A percentile compares a stretch with the other conserved stretches of the same genome.
phyloP scores from a whole-genome alignment of 2,113 vertebrate genomes.

The Origma solitaria region DNA sequence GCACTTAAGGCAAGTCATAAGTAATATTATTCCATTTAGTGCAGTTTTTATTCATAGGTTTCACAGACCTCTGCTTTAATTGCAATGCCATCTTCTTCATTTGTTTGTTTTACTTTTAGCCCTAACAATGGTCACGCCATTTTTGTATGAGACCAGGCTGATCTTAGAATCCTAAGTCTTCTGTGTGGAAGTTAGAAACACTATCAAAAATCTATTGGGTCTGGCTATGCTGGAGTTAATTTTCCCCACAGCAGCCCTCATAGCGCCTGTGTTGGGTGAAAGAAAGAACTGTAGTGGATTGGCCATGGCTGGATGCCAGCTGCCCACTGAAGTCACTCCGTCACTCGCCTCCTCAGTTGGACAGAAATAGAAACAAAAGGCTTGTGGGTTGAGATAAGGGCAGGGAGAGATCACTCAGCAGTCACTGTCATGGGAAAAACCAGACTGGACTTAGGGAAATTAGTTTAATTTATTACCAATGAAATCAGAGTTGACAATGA shows the following conservation, averaged over 20 bases:
- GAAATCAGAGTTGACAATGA: not conserved
- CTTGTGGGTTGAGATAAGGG: not conserved
- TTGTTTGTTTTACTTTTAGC: not conserved
- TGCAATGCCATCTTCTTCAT: not conserved
- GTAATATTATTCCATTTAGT: not conserved
- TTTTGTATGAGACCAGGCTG: not conserved
- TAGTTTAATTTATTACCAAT: not conserved
- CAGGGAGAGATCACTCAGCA: not conserved
- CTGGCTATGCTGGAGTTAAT: not conserved
- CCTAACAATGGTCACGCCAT: not conserved
- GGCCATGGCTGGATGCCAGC: not conserved
- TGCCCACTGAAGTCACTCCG: not conserved
- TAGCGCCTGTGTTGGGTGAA: accelerated
- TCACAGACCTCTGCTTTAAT: not conserved
- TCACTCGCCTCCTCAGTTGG: not conserved
- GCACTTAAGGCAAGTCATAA: not conserved
- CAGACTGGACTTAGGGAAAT: not conserved
- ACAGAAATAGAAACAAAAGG: accelerated
- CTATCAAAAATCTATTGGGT: not conserved
- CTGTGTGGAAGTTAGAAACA: not conserved
- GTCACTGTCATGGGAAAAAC: not conserved
- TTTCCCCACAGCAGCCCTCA: not conserved
- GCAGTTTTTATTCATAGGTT: not conserved
- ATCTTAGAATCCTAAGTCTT: not conserved
- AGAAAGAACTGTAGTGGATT: not conserved